phyloP scores from a whole-genome alignment of 2,888 invertebrate genomes.

The Sipha maydis region DNA sequence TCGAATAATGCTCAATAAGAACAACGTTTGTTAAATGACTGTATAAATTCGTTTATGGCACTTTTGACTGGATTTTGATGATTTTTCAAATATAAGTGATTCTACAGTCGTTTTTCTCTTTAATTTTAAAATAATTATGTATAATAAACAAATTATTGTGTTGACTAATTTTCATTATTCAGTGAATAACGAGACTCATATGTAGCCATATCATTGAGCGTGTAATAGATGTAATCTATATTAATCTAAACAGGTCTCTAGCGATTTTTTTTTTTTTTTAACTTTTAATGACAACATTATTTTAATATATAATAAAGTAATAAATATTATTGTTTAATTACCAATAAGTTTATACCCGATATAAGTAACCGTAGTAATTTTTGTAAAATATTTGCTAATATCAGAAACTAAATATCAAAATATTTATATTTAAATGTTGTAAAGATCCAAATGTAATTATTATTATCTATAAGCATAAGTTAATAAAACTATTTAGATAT shows the following conservation, averaged over 20 bases:
- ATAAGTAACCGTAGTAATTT: too few species aligned
- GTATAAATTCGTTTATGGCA: not conserved
- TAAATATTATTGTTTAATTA: not conserved
- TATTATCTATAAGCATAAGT: not conserved
- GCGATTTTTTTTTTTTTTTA: not conserved
- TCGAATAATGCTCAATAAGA: not conserved
- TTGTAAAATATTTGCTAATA: not conserved
- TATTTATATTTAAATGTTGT: not conserved
- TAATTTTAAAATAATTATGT: not conserved
- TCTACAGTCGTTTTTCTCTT: not conserved
- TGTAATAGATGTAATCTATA: not conserved
- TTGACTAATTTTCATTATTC: not conserved
- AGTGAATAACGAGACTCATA: not conserved
- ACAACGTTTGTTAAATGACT: not conserved
- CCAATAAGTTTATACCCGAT: not conserved
- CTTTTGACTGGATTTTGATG: not conserved
- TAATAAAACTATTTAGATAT: not conserved
- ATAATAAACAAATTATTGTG: not conserved
- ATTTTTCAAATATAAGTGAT: not conserved
- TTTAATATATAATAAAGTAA: not conserved
- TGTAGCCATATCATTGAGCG: not conserved
- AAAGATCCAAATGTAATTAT: not conserved
- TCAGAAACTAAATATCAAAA: not conserved
- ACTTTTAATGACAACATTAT: not conserved
- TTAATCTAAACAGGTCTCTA: not conserved